A percentile compares a stretch with the other conserved stretches of the same genome.
Conservation (phyloP, 1,140 invertebrate species). For the Heliconius nattereri region DNA sequence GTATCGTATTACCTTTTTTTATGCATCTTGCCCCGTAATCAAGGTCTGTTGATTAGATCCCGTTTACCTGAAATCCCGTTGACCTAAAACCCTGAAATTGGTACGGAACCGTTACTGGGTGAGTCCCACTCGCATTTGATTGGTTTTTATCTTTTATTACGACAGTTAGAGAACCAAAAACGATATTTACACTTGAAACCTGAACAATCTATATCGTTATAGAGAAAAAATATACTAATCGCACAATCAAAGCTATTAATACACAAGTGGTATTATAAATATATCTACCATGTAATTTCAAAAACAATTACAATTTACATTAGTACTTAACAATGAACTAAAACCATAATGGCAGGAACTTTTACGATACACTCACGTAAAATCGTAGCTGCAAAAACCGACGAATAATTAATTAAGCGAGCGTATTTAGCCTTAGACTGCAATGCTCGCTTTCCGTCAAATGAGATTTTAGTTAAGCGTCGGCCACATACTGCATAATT, state of each 20-base stretch:
- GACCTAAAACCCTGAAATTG: too few species aligned
- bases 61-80: too few species aligned
- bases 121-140: too few species aligned
- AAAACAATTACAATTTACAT: not conserved
- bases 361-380: conserved; percentile 21
- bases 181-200: not conserved
- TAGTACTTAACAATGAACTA: not conserved
- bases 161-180: not conserved
- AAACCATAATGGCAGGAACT: conserved; percentile 10
- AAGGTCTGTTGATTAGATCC: too few species aligned
- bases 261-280: not conserved
- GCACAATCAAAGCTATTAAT: too few species aligned
- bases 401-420: conserved; percentile 6
- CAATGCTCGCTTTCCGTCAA: conserved; percentile 19
- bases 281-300: not conserved
- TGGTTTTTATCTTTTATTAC: not conserved
- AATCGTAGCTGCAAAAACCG: conserved; percentile 16
- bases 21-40: too few species aligned
- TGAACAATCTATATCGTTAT: not conserved
- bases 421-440: not conserved
- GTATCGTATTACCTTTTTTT: too few species aligned
- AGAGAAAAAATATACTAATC: not conserved
- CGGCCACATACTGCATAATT: conserved; percentile 17
- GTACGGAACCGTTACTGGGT: too few species aligned
- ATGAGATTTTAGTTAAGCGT: conserved; percentile 18